Percentiles rank a stretch among this genome's conserved stretches.
These are phyloP conservation scores for Heliconius ismenius DNA, from an alignment of 2,888 invertebrate species.

Conservation along the genomic window DNA sequence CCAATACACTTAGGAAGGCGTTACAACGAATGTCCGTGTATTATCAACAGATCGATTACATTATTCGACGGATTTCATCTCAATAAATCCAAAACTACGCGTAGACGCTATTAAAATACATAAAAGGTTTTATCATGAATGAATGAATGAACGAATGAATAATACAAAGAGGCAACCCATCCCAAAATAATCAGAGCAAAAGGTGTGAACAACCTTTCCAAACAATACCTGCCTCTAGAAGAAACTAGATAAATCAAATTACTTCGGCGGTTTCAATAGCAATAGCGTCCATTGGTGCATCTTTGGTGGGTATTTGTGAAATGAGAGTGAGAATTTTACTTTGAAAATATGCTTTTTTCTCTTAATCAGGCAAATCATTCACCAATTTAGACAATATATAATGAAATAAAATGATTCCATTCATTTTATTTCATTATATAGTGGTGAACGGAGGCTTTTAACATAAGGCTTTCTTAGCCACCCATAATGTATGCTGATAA, in stretches of 20 bases:
- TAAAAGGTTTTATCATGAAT: slow-evolving; percentile 44
- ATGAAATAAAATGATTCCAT: too few relatives aligned
- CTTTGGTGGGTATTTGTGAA: slow-evolving; percentile 27
- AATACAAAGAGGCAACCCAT: slow-evolving; percentile 43
- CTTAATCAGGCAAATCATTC: too few relatives aligned
- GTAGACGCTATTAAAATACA: slow-evolving; percentile 44
- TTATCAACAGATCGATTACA: slow-evolving; percentile 10
- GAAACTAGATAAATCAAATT: slow-evolving; percentile 43
- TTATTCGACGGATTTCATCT: slow-evolving; percentile 34
- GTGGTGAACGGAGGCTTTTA: too few relatives aligned
- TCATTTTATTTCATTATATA: too few relatives aligned
- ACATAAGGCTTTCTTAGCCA: too few relatives aligned
- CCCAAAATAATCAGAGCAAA: slow-evolving; percentile 45
- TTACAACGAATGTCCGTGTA: neutral
- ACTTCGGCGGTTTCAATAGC: slow-evolving; percentile 31
- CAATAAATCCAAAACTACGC: slow-evolving; percentile 36
- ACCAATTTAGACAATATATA: too few relatives aligned
- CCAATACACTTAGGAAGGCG: neutral
- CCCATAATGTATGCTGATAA: too few relatives aligned
- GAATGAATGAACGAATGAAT: slow-evolving; percentile 38
- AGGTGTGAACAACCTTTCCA: slow-evolving; percentile 45
- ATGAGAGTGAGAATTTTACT: neutral
- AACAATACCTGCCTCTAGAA: slow-evolving; percentile 42
- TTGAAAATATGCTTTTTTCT: neutral
- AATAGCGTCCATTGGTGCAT: slow-evolving; percentile 27